Evolutionary conservation across 2,797 vertebrate genomes (phyloP), one percentile per base, ranked within the genome.

Genomic region (Adrianichthys oophorus): DNA sequence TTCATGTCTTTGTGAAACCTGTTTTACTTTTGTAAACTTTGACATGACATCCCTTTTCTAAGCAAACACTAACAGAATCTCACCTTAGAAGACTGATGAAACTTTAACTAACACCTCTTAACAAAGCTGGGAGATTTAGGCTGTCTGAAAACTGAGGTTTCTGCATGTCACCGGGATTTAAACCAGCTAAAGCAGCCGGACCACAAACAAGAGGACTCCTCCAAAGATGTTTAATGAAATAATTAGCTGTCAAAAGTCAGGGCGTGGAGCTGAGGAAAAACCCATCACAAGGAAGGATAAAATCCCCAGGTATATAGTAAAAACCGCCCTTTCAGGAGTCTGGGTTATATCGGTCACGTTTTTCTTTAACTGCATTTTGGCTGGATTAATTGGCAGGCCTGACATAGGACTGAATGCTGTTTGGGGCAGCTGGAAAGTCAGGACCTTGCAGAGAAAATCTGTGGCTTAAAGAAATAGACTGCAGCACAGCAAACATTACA

Each of bases 171-270:
- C 59, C 41, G 49, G 74, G 71, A 65, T 79, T 85, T 76, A 60
- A 70, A 72, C 37, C 55, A 58, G 62, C 67, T 72, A 23, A 78
- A 79, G 56, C 80, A 66, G 61, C 55, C 73, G 73, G 74, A 79
- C 84, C 75, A 82, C 76, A 81, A 79, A 84, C 17, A 62, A 74
- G 74, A 76, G 76, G 59, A 68, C 56, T 74, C 50, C 72, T 66
- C 52, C 68, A 74, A 80, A 68, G 61, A 82, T 77, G 76, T 85
- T 80, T 78, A 85, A 83, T 84, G 70, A 84, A 87, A 88, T 86
- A 87, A 89, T 89, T 88, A 88, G 73, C 78, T 89, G 85, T 86
- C 85, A 89, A 83, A 87, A 80, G 48, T 40, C 65, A 65, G 65
- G 61, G 82, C 62, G 48, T 70, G 65, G 47, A 66, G 63, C 55